These are phyloP conservation scores for Caenorhabditis plicata DNA, from an alignment of 2,888 invertebrate species.

Conservation along the genomic window DNA sequence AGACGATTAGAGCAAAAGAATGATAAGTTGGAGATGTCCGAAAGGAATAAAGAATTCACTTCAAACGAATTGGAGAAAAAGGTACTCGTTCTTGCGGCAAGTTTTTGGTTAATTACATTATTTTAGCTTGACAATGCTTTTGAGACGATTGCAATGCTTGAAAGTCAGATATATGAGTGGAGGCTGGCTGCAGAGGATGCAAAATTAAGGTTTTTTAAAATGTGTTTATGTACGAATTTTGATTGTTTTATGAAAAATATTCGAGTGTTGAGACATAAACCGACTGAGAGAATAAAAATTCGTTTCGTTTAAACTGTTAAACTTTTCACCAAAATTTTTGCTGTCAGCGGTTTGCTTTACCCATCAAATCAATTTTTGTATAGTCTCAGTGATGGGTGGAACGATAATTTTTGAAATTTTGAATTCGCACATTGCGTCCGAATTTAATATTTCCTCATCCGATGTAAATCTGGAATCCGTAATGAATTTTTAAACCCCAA, in stretches of 20 bases:
- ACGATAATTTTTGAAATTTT: too few relatives aligned
- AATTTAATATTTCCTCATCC: too few relatives aligned
- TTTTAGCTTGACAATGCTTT: constrained; percentile 33
- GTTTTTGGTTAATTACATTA: background rate
- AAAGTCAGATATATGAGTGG: constrained; percentile 38
- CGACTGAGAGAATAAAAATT: too few relatives aligned
- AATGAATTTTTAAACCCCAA: too few relatives aligned
- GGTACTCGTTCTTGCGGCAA: background rate
- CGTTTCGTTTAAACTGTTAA: too few relatives aligned
- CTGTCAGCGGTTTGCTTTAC: too few relatives aligned
- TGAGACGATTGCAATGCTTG: constrained; percentile 36
- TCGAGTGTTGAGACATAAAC: too few relatives aligned
- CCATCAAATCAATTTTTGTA: too few relatives aligned
- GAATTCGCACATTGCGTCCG: too few relatives aligned
- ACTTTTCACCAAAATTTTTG: too few relatives aligned
- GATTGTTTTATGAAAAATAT: background rate
- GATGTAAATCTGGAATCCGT: too few relatives aligned
- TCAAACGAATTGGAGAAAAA: constrained; percentile 24
- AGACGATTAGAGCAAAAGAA: constrained; percentile 38
- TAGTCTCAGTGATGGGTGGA: too few relatives aligned
- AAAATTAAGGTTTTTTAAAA: constrained; percentile 22
- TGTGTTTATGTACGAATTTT: background rate
- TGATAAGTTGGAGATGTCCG: constrained; percentile 36
- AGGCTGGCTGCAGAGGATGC: constrained; percentile 36
- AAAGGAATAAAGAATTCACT: constrained; percentile 37